Evolutionary conservation across 2,797 vertebrate species (phyloP), one percentile per base, ranked within the genome.

Genomic region (Onychomys torridus): DNA sequence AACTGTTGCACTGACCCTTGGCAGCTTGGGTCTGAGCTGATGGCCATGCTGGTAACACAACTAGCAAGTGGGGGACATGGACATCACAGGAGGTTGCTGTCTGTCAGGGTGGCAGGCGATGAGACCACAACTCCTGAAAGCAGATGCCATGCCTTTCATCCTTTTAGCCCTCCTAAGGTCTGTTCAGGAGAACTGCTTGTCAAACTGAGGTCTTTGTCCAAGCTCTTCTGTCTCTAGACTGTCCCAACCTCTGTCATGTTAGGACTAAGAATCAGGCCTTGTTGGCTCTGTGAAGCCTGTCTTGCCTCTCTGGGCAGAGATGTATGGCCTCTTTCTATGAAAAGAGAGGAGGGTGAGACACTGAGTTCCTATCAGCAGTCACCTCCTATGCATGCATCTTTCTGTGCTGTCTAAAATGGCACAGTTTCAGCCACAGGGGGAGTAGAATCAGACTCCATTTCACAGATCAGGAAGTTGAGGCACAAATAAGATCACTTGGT

Each of bases 1-100:
- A 85, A 86, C 93, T 97, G 91, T 84, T 63, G 73, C 32, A 46
- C 14, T 75, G 16, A 57, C 25, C 87, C 76, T n/a, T 81, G 86
- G 71, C 75, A 55, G 78, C 4, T 0, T 49, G 32, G 17, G 55
- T 61, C 91, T 52, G 59, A 40, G 77, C 23, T 11, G 21, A 81
- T 83, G 84, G 8, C 57, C 40, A 16, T 32, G 17, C 75, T 63
- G 52, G 49, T 8, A 32, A 19, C 2, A 0, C 9, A 40, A 77
- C 75, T 43, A 6, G 11, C 23, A 29, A 75, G 81, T 46, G 12
- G 57, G 6, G 9, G 46, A 65, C 17, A 19, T 7, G 89, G 25
- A 67, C 52, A 34, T 0, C 40, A 55, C 29, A 19, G 46, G 59
- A 67, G 29, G n/a, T 59, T 49, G 27, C 52, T 83, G 25, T 61